Conservation (phyloP, 2,888 invertebrate genomes). For the Cepaea hortensis region DNA sequence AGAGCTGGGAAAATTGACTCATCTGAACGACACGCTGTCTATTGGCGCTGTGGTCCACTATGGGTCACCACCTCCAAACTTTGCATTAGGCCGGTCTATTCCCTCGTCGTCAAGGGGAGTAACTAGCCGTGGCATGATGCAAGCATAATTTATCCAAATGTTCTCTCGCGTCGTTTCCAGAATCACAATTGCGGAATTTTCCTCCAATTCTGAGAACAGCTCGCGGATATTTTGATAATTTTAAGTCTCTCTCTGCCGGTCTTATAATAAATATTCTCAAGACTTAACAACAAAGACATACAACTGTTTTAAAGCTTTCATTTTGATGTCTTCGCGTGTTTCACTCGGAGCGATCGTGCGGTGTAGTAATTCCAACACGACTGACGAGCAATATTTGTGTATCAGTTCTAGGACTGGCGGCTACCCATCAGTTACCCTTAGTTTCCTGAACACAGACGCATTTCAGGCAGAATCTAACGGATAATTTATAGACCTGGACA, state of each 20-base stretch:
- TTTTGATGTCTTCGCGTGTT: conserved; percentile 17
- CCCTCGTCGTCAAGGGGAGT: conserved; percentile 20
- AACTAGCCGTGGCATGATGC: conserved; percentile 28
- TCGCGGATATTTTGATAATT: neutral
- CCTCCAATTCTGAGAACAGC: neutral
- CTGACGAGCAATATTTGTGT: neutral
- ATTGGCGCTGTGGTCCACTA: conserved; percentile 10
- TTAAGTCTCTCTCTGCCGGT: neutral
- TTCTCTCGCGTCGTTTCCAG: conserved; percentile 24
- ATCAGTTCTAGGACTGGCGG: neutral
- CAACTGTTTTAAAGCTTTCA: neutral
- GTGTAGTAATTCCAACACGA: neutral
- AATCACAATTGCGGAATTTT: conserved; percentile 15
- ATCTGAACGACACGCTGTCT: conserved; percentile 26
- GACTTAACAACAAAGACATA: neutral
- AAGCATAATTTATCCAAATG: conserved; percentile 48
- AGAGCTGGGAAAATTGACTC: conserved; percentile 10
- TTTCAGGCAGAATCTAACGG: neutral
- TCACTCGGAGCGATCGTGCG: neutral
- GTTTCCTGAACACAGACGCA: conserved; percentile 2
- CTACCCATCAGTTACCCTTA: neutral
- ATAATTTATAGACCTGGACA: neutral
- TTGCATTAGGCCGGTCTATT: conserved; percentile 31
- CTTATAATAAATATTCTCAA: too few species aligned
- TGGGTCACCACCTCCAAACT: neutral